phyloP scores from a whole-genome alignment of 2,113 vertebrate species.

The Cromileptes altivelis region DNA sequence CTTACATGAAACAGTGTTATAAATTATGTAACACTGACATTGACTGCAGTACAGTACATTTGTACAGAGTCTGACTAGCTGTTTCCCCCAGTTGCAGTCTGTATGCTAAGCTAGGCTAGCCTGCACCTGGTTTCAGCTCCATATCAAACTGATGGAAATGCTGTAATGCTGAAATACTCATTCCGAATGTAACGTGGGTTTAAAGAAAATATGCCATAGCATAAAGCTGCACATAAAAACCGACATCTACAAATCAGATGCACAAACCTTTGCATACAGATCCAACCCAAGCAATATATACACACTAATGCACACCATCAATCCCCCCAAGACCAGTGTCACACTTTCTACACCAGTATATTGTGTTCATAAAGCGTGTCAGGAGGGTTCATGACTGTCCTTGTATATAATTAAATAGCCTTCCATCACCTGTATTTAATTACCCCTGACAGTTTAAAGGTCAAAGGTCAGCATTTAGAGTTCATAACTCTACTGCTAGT shows the following conservation, averaged over 20 bases:
- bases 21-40: too few relatives aligned
- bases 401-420: slow-evolving; percentile 50
- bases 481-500: slow-evolving; percentile 11
- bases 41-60: too few relatives aligned
- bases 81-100: too few relatives aligned
- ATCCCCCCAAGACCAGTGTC: background rate
- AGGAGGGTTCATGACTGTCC: slow-evolving; percentile 38
- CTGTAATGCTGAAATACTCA: background rate
- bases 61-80: too few relatives aligned
- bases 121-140: background rate
- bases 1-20: too few relatives aligned
- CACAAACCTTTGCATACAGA: background rate
- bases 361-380: background rate
- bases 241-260: background rate
- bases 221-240: background rate
- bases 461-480: slow-evolving; percentile 43
- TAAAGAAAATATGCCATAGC: background rate
- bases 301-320: slow-evolving; percentile 7
- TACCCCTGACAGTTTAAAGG: slow-evolving; percentile 35
- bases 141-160: background rate
- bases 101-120: too few relatives aligned
- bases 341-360: background rate
- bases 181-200: background rate
- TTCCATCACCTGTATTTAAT: slow-evolving; percentile 28
- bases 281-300: background rate